These are phyloP conservation scores for Notospermus geniculatus DNA, from an alignment of 1,140 invertebrate species.

Conservation along the genomic window DNA sequence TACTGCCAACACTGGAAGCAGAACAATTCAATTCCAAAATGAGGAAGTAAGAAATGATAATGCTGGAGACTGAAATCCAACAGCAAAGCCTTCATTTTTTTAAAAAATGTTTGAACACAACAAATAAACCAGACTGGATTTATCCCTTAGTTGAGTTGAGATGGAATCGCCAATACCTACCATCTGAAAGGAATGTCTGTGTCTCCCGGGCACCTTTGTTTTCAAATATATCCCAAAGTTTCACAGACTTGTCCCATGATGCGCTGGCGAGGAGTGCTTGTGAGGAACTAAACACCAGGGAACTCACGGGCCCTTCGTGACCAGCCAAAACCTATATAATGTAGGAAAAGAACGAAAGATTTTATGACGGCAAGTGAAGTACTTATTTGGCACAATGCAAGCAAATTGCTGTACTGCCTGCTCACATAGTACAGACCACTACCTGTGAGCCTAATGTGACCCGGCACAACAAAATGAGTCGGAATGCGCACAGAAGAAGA, in stretches of 20 bases:
- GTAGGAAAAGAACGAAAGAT: conserved; percentile 6
- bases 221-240: conserved; percentile 88
- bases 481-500: no score
- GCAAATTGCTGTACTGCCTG: no score
- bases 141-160: no score
- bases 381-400: no score
- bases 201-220: conserved; percentile 79
- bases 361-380: not conserved
- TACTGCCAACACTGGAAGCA: conserved; percentile 66
- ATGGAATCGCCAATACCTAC: conserved; percentile 49
- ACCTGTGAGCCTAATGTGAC: no score
- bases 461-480: no score
- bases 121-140: no score
- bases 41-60: no score
- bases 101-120: no score
- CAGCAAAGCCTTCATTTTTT: not conserved
- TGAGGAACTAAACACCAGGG: conserved; percentile 76
- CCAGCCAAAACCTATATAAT: conserved; percentile 73
- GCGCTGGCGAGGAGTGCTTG: conserved; percentile 76
- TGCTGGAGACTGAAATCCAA: not conserved
- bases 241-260: conserved; percentile 92
- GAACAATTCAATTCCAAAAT: no score
- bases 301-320: conserved; percentile 86
- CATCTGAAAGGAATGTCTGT: conserved; percentile 76
- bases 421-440: no score